phyloP scores from a whole-genome alignment of 2,888 invertebrate genomes.

The Tetheella fluctuosa region DNA sequence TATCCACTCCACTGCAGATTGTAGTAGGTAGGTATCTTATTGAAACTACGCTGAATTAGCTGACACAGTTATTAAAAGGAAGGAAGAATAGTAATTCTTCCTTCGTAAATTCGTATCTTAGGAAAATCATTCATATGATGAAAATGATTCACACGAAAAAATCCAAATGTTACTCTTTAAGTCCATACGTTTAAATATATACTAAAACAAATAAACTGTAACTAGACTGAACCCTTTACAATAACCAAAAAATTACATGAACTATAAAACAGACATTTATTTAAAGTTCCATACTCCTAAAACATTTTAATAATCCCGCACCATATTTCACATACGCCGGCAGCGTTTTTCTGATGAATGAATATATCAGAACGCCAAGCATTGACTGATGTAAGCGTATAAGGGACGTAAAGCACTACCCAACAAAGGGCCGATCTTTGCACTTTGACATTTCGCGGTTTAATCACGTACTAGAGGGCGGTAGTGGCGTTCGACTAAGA shows the following conservation, averaged over 20 bases:
- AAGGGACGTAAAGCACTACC: conserved; percentile 35
- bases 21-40: not conserved
- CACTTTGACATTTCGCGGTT: conserved; percentile 83
- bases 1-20: not conserved
- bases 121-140: no score
- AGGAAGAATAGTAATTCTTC: not conserved
- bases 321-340: conserved; percentile 44
- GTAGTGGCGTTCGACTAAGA: conserved; percentile 59
- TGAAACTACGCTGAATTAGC: not conserved
- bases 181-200: no score
- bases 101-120: not conserved
- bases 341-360: conserved; percentile 74
- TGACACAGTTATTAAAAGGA: not conserved
- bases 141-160: no score
- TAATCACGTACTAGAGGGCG: conserved; percentile 80
- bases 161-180: no score
- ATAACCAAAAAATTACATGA: not conserved
- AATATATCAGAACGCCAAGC: conserved; percentile 63
- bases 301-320: conserved; percentile 14
- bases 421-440: conserved; percentile 79
- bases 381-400: conserved; percentile 62
- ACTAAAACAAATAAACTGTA: no score
- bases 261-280: not conserved
- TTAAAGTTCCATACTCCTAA: not conserved
- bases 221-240: no score